phyloP scores from a whole-genome alignment of 2,797 vertebrate species.

The Neoniphon sammara region DNA sequence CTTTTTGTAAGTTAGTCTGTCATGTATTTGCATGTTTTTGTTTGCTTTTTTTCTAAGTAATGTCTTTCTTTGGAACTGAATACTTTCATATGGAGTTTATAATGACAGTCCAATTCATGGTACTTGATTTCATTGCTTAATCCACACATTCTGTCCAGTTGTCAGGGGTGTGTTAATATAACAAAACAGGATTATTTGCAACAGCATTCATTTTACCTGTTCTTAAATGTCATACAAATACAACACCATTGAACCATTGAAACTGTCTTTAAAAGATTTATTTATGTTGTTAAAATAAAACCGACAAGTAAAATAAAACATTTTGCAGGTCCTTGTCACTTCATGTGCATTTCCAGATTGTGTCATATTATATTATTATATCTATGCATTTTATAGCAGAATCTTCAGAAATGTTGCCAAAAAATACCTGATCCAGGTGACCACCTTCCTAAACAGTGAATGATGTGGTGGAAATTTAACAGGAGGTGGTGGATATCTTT shows the following conservation, averaged over 20 bases:
- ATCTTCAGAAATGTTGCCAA: not conserved
- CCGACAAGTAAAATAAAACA: constrained; percentile 13
- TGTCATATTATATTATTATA: not conserved
- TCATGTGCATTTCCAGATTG: not conserved
- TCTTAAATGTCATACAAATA: constrained; percentile 13
- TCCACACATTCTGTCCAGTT: not conserved
- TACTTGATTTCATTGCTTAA: constrained; percentile 8
- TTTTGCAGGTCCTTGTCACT: constrained; percentile 1
- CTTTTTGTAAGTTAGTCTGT: constrained; percentile 10
- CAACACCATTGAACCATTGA: constrained; percentile 23
- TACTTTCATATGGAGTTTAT: not conserved
- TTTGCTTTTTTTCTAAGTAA: constrained; percentile 3
- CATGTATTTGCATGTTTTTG: constrained; percentile 37
- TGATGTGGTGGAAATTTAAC: not conserved
- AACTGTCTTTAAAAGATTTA: constrained; percentile 43
- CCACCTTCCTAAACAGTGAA: not conserved
- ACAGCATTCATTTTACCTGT: not conserved
- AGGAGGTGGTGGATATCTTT: not conserved
- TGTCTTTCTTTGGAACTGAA: not conserved
- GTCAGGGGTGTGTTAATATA: not conserved
- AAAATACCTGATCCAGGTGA: not conserved
- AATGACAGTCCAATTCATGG: not conserved
- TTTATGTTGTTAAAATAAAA: constrained; percentile 60
- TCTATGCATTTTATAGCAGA: not conserved
- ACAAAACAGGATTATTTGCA: not conserved